Evolutionary conservation across 2,888 invertebrate genomes (phyloP), one percentile per base, ranked within the genome.

Genomic region (Volucella bombylans): DNA sequence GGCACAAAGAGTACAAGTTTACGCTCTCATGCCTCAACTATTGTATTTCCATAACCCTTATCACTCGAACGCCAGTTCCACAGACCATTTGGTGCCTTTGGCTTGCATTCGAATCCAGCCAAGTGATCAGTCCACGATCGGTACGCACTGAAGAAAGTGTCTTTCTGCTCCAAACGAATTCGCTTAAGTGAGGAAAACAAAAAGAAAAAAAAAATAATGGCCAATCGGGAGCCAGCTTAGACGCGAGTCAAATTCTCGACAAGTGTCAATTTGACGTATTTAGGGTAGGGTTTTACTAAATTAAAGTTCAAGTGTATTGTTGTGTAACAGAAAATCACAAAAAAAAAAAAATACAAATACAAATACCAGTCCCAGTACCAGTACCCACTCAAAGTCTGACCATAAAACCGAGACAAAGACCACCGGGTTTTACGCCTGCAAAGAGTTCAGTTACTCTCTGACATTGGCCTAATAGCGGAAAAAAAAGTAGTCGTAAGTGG

Each of bases 121-220:
- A 55, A 65, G 11, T 49, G 59, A 67, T 72, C 79, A 83, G 82
- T 83, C 73, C 52, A 50, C 73, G 79, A 73, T 83, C 79, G 41
- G 69, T 54, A 50, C 49, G 54, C 82, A 79, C 43, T 50, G 82
- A 72, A 68, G 73, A 38, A 31, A 78, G 59, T 12, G 73, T 8
- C 15, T 57, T 50, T 50, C 31, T 12, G 57, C 39, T 72, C 39
- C 39, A 41, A 65, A 1, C n/a, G 12, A 59, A 18, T 41, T 65
- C 23, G 15, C 52, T n/a, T 45, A 12, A 43, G 68, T 23, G 38
- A 23, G 47, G 47, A 39, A 8, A n/a, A 39, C 12, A n/a, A 41
- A 49, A 31, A 55, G 8, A 52, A 12, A 64, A 15, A 64, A 15
- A 11, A 38, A 23, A 54, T 39, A 77, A 77, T 55, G 68, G 47